phyloP scores from a whole-genome alignment of 2,888 invertebrate genomes.

The Platycheirus rosarum region DNA sequence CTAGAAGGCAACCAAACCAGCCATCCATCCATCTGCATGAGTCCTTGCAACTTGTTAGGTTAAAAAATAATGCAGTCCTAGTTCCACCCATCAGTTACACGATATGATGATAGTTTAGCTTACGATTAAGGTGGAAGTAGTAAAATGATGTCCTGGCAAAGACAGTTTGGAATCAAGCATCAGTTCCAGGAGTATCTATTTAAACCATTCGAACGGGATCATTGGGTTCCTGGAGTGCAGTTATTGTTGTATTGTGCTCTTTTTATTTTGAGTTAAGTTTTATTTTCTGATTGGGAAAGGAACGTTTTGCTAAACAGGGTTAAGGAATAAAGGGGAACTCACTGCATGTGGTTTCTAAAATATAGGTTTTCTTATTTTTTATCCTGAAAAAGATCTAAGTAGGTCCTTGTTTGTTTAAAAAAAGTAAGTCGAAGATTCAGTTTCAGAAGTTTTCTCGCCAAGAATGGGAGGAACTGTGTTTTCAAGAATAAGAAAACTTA shows the following conservation, averaged over 20 bases:
- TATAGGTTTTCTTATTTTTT: conserved; percentile 8
- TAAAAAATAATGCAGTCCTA: conserved; percentile 62
- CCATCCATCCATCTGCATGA: conserved; percentile 49
- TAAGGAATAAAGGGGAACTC: background rate
- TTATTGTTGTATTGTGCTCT: no score
- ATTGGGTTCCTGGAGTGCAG: conserved; percentile 32
- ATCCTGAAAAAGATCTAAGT: no score
- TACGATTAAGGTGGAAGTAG: conserved; percentile 45
- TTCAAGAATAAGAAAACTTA: no score
- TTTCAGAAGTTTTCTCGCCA: no score
- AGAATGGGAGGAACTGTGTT: no score
- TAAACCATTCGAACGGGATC: conserved; percentile 34
- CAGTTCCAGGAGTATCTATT: conserved; percentile 42
- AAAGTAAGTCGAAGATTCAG: no score
- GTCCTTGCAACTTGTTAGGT: conserved; percentile 52
- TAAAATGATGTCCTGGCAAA: conserved; percentile 45
- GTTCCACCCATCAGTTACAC: conserved; percentile 58
- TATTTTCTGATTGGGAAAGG: conserved; percentile 3
- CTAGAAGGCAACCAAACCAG: conserved; percentile 36
- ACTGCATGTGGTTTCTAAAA: conserved; percentile 12
- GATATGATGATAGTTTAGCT: conserved; percentile 45
- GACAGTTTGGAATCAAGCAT: conserved; percentile 39
- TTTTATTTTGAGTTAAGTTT: no score
- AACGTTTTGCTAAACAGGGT: conserved; percentile 4
- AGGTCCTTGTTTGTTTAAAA: no score